Evolutionary conservation across 2,888 invertebrate genomes (phyloP), one percentile per base, ranked within the genome.

Genomic region (Drepana falcataria): DNA sequence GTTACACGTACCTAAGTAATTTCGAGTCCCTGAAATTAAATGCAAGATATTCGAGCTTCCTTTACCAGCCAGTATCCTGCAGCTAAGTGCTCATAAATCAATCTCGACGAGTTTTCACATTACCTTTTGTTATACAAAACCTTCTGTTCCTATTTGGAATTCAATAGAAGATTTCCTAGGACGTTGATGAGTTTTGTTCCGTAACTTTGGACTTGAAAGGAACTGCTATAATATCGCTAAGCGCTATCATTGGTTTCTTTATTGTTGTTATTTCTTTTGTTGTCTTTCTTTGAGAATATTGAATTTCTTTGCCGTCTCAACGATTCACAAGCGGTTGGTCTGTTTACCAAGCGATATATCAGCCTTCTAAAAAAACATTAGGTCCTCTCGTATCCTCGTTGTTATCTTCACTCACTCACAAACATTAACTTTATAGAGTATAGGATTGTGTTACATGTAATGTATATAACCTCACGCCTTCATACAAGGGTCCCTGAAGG

Each of bases 41-140:
- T 44, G 9, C 9, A 44, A 44, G 9, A 44, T 44, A 44, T 9
- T 51, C 33, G 41, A 51, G 40, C 40, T 40, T 66, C 63, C 68
- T 59, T 69, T n/a, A n/a, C n/a, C n/a, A 65, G 68, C 66, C 65
- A 55, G 57, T 62, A 65, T 60, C 67, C 69, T 74, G 69, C 69
- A 73, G 65, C 68, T 71, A 80, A 79, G 75, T 69, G 65, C 58
- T 66, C 55, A 78, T 81, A 76, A 81, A 78, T 81, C 75, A 72
- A 7, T 44, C 44, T 44, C 9, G 44, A 3, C 9, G 44, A 9
- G 6, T 7, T 44, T 44, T 9, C 44, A 4, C 3, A 6, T n/a
- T n/a, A 9, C 44, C 9, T 9, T 44, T 44, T 44, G 44, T 44
- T 44, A 9, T 44, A 44, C 9, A 44, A 44, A 44, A 44, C 9